phyloP scores from a whole-genome alignment of 2,888 invertebrate genomes.

The Ctena decussata region DNA sequence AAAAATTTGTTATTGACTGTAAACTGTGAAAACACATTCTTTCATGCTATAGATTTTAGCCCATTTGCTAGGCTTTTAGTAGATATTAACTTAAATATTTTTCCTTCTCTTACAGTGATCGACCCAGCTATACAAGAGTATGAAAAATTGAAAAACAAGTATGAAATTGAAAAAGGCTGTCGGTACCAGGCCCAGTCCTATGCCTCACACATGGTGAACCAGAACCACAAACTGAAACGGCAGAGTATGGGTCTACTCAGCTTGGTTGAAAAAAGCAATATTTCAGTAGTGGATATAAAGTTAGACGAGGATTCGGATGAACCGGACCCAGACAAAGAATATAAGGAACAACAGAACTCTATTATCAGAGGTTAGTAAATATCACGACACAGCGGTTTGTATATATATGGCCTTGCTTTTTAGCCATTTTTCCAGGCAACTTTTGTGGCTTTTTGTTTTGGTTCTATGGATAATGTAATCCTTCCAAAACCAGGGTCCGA shows the following conservation, averaged over 20 bases:
- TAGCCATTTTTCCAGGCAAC: too few species aligned
- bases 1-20: too few species aligned
- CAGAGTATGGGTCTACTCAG: conserved; percentile 69
- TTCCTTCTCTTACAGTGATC: conserved; percentile 75
- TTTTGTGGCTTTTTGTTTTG: too few species aligned
- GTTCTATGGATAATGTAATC: too few species aligned
- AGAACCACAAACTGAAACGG: conserved; percentile 73
- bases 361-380: conserved; percentile 55
- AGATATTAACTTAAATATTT: too few species aligned
- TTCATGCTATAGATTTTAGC: too few species aligned
- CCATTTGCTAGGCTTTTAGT: too few species aligned
- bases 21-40: too few species aligned
- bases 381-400: too few species aligned
- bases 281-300: conserved; percentile 51
- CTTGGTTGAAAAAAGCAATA: conserved; percentile 30
- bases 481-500: too few species aligned
- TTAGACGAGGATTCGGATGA: conserved; percentile 51
- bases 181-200: conserved; percentile 78
- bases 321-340: conserved; percentile 53
- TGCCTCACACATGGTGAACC: conserved; percentile 74
- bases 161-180: conserved; percentile 79
- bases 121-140: conserved; percentile 80
- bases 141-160: conserved; percentile 75
- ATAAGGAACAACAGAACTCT: conserved; percentile 54
- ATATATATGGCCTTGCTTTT: too few species aligned